Percentiles rank a stretch among this genome's conserved stretches.
phyloP scores from a whole-genome alignment of 2,797 vertebrate genomes.

The Pteronotus mesoamericanus region DNA sequence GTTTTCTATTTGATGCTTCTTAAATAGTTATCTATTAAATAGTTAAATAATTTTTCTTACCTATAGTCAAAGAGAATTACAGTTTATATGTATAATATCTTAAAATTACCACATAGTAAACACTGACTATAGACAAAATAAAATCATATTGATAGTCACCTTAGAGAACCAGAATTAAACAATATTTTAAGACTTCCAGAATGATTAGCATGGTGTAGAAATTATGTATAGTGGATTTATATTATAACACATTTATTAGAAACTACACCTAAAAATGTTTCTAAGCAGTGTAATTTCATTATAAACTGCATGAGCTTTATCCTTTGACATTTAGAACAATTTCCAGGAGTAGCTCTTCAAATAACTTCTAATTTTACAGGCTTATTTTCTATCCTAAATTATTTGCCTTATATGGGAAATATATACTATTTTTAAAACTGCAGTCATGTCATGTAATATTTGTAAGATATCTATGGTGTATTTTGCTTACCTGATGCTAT shows the following conservation, averaged over 20 bases:
- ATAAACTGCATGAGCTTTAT: neutral
- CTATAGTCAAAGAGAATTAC: neutral
- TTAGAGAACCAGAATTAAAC: neutral
- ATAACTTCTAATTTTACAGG: neutral
- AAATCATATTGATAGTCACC: neutral
- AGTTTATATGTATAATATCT: neutral
- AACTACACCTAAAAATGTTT: neutral
- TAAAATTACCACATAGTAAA: neutral
- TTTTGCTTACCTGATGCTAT: neutral
- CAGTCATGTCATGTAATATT: neutral
- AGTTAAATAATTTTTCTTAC: neutral
- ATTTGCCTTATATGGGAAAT: neutral
- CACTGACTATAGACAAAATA: neutral
- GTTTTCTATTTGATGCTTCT: neutral
- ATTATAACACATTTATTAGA: neutral
- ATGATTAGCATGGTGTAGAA: neutral
- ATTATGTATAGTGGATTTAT: neutral
- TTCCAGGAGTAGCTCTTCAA: neutral
- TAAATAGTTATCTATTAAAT: neutral
- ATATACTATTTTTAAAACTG: neutral
- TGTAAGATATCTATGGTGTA: neutral
- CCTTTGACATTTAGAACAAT: neutral
- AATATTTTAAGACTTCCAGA: neutral
- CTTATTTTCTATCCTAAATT: neutral
- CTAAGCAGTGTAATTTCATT: neutral